Percentiles rank a stretch among this genome's conserved stretches.
These are phyloP conservation scores for Eueremaeus valkanovi DNA, from an alignment of 2,888 invertebrate genomes.

Conservation along the genomic window DNA sequence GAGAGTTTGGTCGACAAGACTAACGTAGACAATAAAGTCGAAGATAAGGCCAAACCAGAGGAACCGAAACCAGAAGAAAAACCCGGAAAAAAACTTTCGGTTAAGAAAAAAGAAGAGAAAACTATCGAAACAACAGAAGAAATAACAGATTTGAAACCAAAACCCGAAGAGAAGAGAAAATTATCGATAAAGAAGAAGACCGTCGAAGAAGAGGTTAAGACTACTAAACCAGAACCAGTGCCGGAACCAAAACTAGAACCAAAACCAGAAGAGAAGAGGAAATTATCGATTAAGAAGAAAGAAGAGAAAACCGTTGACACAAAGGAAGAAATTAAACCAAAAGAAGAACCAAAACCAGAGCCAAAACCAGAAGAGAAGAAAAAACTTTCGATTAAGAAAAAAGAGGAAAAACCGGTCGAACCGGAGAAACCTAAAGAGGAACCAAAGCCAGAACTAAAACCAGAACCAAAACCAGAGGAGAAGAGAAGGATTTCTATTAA, in stretches of 20 bases:
- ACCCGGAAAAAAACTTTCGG: not conserved
- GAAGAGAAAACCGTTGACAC: too few species aligned
- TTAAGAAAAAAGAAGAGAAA: too few species aligned
- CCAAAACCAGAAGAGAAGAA: constrained; percentile 39
- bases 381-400: constrained; percentile 40
- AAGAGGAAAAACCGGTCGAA: not conserved
- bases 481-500: constrained; percentile 30
- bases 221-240: constrained; percentile 13
- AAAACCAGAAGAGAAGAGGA: constrained; percentile 37
- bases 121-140: not conserved
- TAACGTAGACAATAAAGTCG: not conserved
- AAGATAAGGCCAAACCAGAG: not conserved
- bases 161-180: constrained; percentile 42
- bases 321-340: not conserved
- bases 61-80: not conserved
- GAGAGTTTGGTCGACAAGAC: constrained; percentile 3
- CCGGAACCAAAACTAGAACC: constrained; percentile 47
- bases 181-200: constrained; percentile 31
- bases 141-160: not conserved
- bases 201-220: not conserved
- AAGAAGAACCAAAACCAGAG: constrained; percentile 21
- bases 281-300: not conserved
- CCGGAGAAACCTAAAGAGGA: not conserved
- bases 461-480: constrained; percentile 45
- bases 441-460: constrained; percentile 44